Percentiles rank a stretch among this genome's conserved stretches.
phyloP scores from a whole-genome alignment of 2,113 vertebrate genomes.

The Perca flavescens region DNA sequence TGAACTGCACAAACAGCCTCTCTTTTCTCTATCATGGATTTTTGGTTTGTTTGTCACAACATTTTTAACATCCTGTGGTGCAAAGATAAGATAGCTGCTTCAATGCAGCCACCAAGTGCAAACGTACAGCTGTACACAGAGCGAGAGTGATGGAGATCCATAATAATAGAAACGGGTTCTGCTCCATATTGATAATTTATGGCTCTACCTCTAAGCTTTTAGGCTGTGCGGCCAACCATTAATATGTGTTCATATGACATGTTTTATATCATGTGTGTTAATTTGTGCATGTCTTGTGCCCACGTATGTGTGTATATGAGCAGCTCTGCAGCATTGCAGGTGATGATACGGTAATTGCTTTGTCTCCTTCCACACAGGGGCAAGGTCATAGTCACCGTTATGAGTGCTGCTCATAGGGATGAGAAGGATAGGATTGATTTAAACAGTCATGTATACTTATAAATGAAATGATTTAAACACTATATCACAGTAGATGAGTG shows the following conservation, averaged over 20 bases:
- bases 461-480: background rate
- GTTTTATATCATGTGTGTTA: constrained; percentile 42
- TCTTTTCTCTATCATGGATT: constrained; percentile 8
- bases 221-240: constrained; percentile 40
- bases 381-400: constrained; percentile 65
- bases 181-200: constrained; percentile 60
- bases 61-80: constrained; percentile 9
- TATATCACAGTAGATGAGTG: background rate
- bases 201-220: constrained; percentile 46
- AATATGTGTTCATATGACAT: constrained; percentile 19
- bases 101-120: constrained; percentile 1
- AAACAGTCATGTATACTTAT: background rate
- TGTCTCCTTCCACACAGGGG: constrained; percentile 55
- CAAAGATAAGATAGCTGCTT: constrained; percentile 45
- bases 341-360: constrained; percentile 57
- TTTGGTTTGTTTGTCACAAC: constrained; percentile 11
- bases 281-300: constrained; percentile 25
- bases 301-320: constrained; percentile 14
- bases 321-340: constrained; percentile 23
- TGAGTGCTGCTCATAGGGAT: constrained; percentile 8
- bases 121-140: constrained; percentile 17
- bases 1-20: background rate
- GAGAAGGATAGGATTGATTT: background rate
- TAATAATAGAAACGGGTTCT: constrained; percentile 47
- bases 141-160: constrained; percentile 41